Evolutionary conservation across 2,113 vertebrate species (phyloP), one percentile per base, ranked within the genome.

Genomic region (Neotoma lepida): DNA sequence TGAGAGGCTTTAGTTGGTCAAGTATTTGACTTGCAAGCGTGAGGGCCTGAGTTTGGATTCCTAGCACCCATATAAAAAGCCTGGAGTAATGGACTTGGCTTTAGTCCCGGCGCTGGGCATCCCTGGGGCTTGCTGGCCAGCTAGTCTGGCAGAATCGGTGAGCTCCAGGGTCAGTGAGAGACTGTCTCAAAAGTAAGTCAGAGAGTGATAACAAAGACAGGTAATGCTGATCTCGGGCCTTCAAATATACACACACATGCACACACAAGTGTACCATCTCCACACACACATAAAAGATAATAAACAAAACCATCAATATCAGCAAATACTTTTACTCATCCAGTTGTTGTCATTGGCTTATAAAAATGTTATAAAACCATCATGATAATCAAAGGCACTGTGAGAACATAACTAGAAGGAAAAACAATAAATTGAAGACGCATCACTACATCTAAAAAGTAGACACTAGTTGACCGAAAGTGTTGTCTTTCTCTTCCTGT

Each of bases 301-400:
- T 46, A 58, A 51, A 14, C 35, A 76, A 76, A 96, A 76, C 73
- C 86, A 81, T 61, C 44, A 77, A 44, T 74, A 80, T 44, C 68
- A 68, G 24, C 56, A 89, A 89, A 17, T 66, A 35, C n/a, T 91
- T 94, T n/a, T 63, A 88, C 88, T 24, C 73, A 71, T 49, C 54
- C 17, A 91, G 63, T 68, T 89, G 49, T 26, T 86, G 17, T 44
- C 76, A 61, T 22, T 84, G 56, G 33, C 51, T 86, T 82, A 56
- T 82, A 78, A 73, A 93, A 74, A 73, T 77, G 24, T 70, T 85
- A 70, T 26, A n/a, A 80, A 56, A 80, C 33, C 70, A 28, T 28
- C 61, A 39, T 28, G 89, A 9, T 18, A 10, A 41, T 41, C 66
- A 49, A 56, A 95, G 68, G 28, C 15, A 58, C 51, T 88, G 41